Base-by-base conservation (phyloP, 2,797 vertebrate genomes). In the Peromyscus attwateri region DNA sequence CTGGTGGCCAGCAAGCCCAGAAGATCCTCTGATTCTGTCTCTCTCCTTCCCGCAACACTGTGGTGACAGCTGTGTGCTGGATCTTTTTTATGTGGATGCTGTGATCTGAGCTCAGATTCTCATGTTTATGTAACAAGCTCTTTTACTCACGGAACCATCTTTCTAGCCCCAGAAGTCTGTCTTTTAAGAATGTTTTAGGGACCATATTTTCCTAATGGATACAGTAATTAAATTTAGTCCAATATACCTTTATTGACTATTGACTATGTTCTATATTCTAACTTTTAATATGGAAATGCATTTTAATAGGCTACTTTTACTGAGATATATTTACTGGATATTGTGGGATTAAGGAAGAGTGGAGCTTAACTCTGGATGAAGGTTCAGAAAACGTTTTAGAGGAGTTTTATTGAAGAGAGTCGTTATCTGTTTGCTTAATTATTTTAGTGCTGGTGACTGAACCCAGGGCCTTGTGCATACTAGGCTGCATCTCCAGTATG, bases 141-240 rank as follows among this genome's bases (percentile, higher is more conserved):
- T 87, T 70, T 71, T 52, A 19, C 66, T 46, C 49, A 57, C 14
- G 12, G n/a, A 31, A 40, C 10, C 34, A 57, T 31, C 25, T 73
- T 37, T 70, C 8, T 55, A 73, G 34, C 25, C 8, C 49, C 68
- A 62, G 60, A 40, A 81, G 31, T 64, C 73, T 92, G 52, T 27
- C 70, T 82, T 91, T 77, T 43, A 94, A 91, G 75, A 29, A 3
- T 82, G 21, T 79, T 90, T 4, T 83, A 84, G 43, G 25, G 62
- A 55, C 8, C 11, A 19, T 71, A 19, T 95, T 21, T 57, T 4
- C 43, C 27, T 94, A 82, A 89, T 70, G 46, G 55, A 82, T 19
- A 31, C 66, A 96, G 9, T 68, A 75, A 89, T 89, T 95, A 87
- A 89, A 93, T 88, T 82, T 88, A 90, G 80, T 89, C 80, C 34